Conservation (phyloP, 2,888 invertebrate species). For the Anagyrus pseudococci region DNA sequence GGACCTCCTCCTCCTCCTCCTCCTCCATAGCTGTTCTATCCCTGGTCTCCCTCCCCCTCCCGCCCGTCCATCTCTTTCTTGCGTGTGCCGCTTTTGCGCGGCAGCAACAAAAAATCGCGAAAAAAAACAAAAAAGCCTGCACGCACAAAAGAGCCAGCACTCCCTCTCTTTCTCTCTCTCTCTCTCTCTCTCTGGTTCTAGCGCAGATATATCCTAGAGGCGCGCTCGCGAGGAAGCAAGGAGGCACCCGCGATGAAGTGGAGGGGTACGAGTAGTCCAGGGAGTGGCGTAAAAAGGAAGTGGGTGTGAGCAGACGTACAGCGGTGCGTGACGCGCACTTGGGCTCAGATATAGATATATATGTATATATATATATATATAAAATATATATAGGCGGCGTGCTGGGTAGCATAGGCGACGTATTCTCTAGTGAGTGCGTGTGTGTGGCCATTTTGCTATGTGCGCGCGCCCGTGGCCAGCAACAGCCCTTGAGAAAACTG, state of each 20-base stretch:
- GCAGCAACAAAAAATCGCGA: slow-evolving; percentile 10
- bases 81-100: slow-evolving; percentile 4
- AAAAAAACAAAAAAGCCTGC: slow-evolving; percentile 8
- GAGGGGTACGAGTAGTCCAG: slow-evolving; percentile 46
- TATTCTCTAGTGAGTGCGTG: slow-evolving; percentile 6
- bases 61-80: too few relatives aligned
- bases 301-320: slow-evolving; percentile 59
- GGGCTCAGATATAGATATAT: too few relatives aligned
- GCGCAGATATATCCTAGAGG: too few relatives aligned
- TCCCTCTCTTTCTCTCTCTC: too few relatives aligned
- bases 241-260: slow-evolving; percentile 2
- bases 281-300: slow-evolving; percentile 63
- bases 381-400: too few relatives aligned
- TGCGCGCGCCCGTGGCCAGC: slow-evolving; percentile 58
- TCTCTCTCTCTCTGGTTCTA: too few relatives aligned
- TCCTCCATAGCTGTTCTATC: too few relatives aligned
- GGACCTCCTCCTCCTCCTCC: too few relatives aligned
- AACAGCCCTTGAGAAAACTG: slow-evolving; percentile 51
- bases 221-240: slow-evolving; percentile 6
- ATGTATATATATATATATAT: background rate
- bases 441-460: slow-evolving; percentile 35
- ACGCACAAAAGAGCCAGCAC: slow-evolving; percentile 2
- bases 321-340: slow-evolving; percentile 51
- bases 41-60: too few relatives aligned
- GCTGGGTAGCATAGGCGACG: too few relatives aligned